Conservation (phyloP, 2,888 invertebrate genomes). For the Hyles lineata region DNA sequence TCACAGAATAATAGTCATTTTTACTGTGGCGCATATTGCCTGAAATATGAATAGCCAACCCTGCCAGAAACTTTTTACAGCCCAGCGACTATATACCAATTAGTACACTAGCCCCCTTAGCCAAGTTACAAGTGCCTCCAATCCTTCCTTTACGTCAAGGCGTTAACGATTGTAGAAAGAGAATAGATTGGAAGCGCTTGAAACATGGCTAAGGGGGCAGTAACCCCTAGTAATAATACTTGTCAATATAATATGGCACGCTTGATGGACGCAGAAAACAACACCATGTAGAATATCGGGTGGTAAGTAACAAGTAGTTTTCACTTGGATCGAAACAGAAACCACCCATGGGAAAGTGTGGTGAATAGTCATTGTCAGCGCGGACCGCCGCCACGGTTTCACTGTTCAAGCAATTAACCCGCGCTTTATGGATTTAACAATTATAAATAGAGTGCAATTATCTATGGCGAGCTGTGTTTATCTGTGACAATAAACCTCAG, state of each 20-base stretch:
- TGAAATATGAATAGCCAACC: too few species aligned
- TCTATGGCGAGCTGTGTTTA: background rate
- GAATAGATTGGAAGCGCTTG: too few species aligned
- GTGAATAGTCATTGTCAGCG: constrained; percentile 46
- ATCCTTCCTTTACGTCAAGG: too few species aligned
- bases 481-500: background rate
- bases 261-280: constrained; percentile 1
- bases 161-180: too few species aligned
- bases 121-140: too few species aligned
- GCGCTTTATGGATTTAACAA: constrained; percentile 32
- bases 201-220: too few species aligned
- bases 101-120: too few species aligned
- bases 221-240: background rate
- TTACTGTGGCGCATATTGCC: too few species aligned
- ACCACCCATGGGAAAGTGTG: constrained; percentile 52
- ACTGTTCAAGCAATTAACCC: constrained; percentile 39
- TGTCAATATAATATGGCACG: background rate
- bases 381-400: constrained; percentile 41
- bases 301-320: constrained; percentile 25
- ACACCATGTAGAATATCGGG: background rate
- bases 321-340: constrained; percentile 44
- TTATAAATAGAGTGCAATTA: background rate
- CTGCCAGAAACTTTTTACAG: too few species aligned
- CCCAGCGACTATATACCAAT: too few species aligned
- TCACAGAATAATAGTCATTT: too few species aligned